phyloP scores from a whole-genome alignment of 2,888 invertebrate species.

The Gari tellinella region DNA sequence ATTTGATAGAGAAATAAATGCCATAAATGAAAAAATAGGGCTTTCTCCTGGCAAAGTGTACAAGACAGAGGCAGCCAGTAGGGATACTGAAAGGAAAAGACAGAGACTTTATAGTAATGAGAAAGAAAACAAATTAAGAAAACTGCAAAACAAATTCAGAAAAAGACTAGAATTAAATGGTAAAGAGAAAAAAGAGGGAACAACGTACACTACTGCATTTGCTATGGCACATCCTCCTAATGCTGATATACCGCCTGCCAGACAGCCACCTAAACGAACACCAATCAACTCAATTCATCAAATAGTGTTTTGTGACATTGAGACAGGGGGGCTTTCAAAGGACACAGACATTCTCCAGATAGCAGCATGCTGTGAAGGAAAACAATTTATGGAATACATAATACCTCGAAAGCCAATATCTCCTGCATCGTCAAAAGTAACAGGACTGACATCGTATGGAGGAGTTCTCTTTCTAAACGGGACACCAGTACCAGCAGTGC shows the following conservation, averaged over 20 bases:
- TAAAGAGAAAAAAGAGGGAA: conserved; percentile 31
- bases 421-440: conserved; percentile 29
- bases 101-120: conserved; percentile 9
- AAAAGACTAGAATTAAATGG: background rate
- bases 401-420: conserved; percentile 25
- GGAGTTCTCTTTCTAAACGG: background rate
- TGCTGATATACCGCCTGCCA: background rate
- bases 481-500: too few relatives aligned
- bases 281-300: background rate
- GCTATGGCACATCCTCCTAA: background rate
- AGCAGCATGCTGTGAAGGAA: conserved; percentile 21
- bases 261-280: background rate
- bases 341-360: conserved; percentile 37
- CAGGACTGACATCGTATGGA: conserved; percentile 24
- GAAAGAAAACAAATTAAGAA: conserved; percentile 23
- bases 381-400: conserved; percentile 26
- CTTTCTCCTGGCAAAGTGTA: conserved; percentile 35
- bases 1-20: conserved; percentile 11
- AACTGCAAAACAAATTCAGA: conserved; percentile 22
- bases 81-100: conserved; percentile 29
- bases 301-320: conserved; percentile 34
- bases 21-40: conserved; percentile 17
- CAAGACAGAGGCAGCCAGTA: conserved; percentile 6
- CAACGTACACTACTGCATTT: conserved; percentile 26
- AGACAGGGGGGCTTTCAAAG: conserved; percentile 28